phyloP scores from a whole-genome alignment of 1,140 invertebrate species.

The Apolygus lucorum region DNA sequence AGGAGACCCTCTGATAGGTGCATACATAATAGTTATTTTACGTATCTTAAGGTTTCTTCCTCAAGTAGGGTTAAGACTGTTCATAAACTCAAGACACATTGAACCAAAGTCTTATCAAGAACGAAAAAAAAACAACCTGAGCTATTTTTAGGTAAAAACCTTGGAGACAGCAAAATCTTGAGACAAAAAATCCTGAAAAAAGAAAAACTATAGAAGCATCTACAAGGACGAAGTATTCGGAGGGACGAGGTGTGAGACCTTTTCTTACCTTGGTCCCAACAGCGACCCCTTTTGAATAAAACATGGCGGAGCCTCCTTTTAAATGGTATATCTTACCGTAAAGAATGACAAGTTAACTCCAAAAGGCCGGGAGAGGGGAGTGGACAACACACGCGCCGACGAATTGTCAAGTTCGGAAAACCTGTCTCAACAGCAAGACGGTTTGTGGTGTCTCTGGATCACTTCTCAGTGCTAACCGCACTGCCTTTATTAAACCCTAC shows the following conservation, averaged over 20 bases:
- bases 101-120: too few species aligned
- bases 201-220: not conserved
- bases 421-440: not conserved
- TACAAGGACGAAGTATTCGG: constrained; percentile 16
- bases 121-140: too few species aligned
- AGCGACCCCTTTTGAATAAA: constrained; percentile 17
- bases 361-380: not conserved
- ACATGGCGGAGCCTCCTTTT: constrained; percentile 4
- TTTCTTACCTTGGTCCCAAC: constrained; percentile 14
- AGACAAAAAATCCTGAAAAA: too few species aligned
- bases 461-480: not conserved
- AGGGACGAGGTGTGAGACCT: constrained; percentile 15
- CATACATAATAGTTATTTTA: too few species aligned
- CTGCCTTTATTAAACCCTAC: too few species aligned
- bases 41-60: too few species aligned
- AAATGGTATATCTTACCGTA: constrained; percentile 22
- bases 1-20: too few species aligned
- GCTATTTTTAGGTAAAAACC: too few species aligned
- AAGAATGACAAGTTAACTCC: constrained; percentile 20
- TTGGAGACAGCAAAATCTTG: too few species aligned
- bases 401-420: constrained; percentile 10
- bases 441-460: not conserved
- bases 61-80: too few species aligned
- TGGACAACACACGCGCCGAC: constrained; percentile 17
- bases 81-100: too few species aligned